Conservation (phyloP, 2,888 invertebrate species). For the Petrolisthes cinctipes region DNA sequence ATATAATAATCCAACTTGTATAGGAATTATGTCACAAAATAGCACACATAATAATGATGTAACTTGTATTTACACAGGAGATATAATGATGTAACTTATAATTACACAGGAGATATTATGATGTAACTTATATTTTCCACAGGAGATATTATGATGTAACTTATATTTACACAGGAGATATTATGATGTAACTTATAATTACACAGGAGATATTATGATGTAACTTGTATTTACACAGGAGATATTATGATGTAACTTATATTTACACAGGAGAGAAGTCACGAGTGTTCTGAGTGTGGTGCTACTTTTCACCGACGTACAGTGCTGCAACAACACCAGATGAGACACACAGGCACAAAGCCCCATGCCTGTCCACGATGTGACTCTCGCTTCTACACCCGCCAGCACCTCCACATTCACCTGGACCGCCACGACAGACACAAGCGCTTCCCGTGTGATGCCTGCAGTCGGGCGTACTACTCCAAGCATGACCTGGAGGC, state of each 20-base stretch:
- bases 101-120: too few species aligned
- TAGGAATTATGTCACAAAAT: too few species aligned
- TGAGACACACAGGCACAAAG: slow-evolving; percentile 42
- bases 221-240: neutral
- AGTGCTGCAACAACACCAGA: slow-evolving; percentile 33
- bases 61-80: neutral
- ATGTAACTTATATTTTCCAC: too few species aligned
- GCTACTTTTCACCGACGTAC: slow-evolving; percentile 40
- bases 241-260: neutral
- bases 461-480: slow-evolving; percentile 40
- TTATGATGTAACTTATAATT: neutral
- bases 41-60: neutral
- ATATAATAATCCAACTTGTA: neutral
- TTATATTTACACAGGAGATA: too few species aligned
- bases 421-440: slow-evolving; percentile 36
- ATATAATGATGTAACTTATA: neutral
- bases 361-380: slow-evolving; percentile 42
- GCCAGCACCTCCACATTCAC: slow-evolving; percentile 46
- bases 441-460: slow-evolving; percentile 30
- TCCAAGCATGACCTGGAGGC: slow-evolving; percentile 46
- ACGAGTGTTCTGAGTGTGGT: slow-evolving; percentile 43
- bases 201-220: neutral
- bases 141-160: neutral
- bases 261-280: slow-evolving; percentile 26
- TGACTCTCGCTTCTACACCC: slow-evolving; percentile 41